phyloP scores from a whole-genome alignment of 2,888 invertebrate species.

The Pheosia tremula region DNA sequence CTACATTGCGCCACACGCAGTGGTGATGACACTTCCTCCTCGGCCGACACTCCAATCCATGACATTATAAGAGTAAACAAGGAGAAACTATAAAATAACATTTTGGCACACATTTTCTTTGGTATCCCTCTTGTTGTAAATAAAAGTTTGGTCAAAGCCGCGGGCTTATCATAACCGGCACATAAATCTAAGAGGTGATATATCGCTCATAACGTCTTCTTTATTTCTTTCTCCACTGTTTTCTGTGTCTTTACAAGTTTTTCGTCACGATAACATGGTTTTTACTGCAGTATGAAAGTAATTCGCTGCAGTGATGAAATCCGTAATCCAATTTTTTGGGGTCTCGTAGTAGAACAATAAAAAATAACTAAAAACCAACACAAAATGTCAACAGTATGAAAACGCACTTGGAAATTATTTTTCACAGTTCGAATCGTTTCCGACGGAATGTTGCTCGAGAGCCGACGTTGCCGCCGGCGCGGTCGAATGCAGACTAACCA shows the following conservation, averaged over 20 bases:
- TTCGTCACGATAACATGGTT: slow-evolving; percentile 59
- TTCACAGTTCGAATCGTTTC: slow-evolving; percentile 77
- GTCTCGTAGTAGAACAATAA: slow-evolving; percentile 42
- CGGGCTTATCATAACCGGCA: slow-evolving; percentile 76
- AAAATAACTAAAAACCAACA: slow-evolving; percentile 54
- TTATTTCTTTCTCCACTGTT: slow-evolving; percentile 47
- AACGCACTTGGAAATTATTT: slow-evolving; percentile 68
- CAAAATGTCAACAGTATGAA: slow-evolving; percentile 57
- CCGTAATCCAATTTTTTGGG: slow-evolving; percentile 42
- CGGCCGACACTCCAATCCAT: slow-evolving; percentile 82
- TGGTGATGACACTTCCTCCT: slow-evolving; percentile 88
- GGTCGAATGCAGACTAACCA: slow-evolving; percentile 83
- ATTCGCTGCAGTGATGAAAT: slow-evolving; percentile 33
- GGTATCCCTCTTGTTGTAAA: slow-evolving; percentile 66
- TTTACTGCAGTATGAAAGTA: slow-evolving; percentile 42
- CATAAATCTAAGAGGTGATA: slow-evolving; percentile 56
- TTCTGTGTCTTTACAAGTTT: slow-evolving; percentile 45
- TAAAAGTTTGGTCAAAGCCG: slow-evolving; percentile 62
- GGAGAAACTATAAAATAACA: slow-evolving; percentile 81
- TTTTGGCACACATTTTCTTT: slow-evolving; percentile 85
- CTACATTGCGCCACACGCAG: slow-evolving; percentile 89
- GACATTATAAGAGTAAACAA: slow-evolving; percentile 72
- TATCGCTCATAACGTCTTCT: slow-evolving; percentile 66
- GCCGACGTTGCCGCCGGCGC: slow-evolving; percentile 71
- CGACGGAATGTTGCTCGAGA: slow-evolving; percentile 47